Evolutionary conservation across 2,797 vertebrate genomes (phyloP).

Genomic region (Fundulus diaphanus): DNA sequence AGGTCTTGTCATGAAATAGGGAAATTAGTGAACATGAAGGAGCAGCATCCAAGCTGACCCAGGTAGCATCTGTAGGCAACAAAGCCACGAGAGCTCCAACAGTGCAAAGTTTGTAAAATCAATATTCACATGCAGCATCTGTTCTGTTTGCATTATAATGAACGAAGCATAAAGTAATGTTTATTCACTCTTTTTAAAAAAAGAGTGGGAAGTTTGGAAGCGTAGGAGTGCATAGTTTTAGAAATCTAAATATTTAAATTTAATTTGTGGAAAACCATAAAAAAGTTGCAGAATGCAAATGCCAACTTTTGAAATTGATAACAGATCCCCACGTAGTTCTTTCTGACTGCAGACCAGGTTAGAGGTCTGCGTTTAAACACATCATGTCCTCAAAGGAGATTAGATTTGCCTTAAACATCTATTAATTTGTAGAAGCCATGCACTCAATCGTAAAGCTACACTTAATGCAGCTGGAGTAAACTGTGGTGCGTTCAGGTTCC

Average conservation of each 20-base stretch:
- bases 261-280: not conserved
- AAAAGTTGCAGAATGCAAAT: not conserved
- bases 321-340: not conserved
- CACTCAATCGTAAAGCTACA: not conserved
- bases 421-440: not conserved
- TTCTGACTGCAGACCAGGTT: not conserved
- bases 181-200: not conserved
- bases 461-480: not conserved
- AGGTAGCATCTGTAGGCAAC: not conserved
- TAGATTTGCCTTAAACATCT: not conserved
- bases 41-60: not conserved
- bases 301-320: not conserved
- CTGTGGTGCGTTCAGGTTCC: not conserved
- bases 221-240: not conserved
- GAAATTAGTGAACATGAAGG: not conserved
- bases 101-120: no score
- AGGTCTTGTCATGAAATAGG: not conserved
- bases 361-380: not conserved
- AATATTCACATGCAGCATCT: no score
- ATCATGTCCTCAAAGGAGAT: not conserved
- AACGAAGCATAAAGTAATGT: not conserved
- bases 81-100: not conserved
- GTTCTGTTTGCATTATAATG: no score
- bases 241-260: not conserved
- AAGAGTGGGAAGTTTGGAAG: not conserved